These are phyloP conservation scores for Micronisus gabar DNA, from an alignment of 2,113 vertebrate genomes.

Conservation along the genomic window DNA sequence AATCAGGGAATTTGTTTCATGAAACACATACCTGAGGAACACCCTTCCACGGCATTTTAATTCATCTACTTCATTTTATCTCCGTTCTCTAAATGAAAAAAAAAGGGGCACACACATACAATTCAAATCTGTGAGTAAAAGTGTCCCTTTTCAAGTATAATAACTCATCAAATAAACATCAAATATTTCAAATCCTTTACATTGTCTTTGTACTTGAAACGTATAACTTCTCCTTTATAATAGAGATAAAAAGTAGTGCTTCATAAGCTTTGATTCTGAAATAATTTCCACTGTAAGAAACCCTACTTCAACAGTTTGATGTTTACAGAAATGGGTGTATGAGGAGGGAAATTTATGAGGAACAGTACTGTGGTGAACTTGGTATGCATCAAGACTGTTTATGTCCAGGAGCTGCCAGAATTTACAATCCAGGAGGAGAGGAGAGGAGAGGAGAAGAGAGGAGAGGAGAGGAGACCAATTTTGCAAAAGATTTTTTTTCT, in stretches of 20 bases:
- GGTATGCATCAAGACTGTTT: not conserved
- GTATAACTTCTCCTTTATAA: not conserved
- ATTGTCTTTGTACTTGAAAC: not conserved
- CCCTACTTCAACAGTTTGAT: not conserved
- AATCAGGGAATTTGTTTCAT: not conserved
- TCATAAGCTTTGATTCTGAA: not conserved
- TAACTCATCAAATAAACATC: not conserved
- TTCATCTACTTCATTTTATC: not conserved
- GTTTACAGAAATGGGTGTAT: not conserved
- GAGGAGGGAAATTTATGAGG: not conserved
- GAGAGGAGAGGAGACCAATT: too few species aligned
- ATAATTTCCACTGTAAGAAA: not conserved
- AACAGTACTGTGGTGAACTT: not conserved
- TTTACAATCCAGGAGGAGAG: not conserved
- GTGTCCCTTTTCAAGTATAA: not conserved
- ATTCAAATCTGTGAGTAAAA: not conserved
- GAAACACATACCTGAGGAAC: not conserved
- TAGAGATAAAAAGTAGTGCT: not conserved
- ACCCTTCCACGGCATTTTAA: not conserved
- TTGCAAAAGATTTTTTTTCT: too few species aligned
- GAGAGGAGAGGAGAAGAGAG: too few species aligned
- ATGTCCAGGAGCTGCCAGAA: not conserved
- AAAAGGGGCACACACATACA: not conserved
- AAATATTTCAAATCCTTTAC: not conserved
- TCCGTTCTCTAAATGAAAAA: not conserved